Evolutionary conservation across 2,113 vertebrate genomes (phyloP), one percentile per base, ranked within the genome.

Genomic region (Caretta caretta): DNA sequence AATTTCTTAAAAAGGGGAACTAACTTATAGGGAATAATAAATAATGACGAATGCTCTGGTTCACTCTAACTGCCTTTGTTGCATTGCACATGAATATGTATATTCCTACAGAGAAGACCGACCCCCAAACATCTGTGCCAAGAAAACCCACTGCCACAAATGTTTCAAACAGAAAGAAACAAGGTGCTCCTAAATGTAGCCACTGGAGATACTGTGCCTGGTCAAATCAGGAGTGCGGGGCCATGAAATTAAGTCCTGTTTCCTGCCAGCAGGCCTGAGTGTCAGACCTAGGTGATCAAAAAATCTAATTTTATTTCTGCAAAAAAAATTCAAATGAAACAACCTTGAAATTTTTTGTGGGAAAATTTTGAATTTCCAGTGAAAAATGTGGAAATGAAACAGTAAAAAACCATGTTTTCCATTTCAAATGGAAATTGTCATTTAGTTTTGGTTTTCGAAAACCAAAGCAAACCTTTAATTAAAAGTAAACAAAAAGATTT

Each of bases 401-500:
- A 75, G 35, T 80, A 89, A 42, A 24, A 90, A 94, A 92, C 90
- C 8, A 48, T 72, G 56, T 79, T 48, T 51, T 42, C 89, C 83
- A 51, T 86, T 96, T 96, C 92, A 92, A 89, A 86, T 75, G 82
- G 90, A 93, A 95, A 29, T 56, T 3, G 53, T 42, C 35, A n/a
- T 94, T 95, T 95, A 11, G 13, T 78, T 72, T 88, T 89, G 46
- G 72, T 87, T 89, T 96, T 94, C 22, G 62, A 84, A 92, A 95
- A 78, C 25, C 20, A 88, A 93, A 87, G 84, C 93, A 84, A 97
- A 83, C 29, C 86, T 96, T 92, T 83, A 53, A 83, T 90, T 94
- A 90, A 62, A 94, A 94, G 84, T 29, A 88, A 88, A 53, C 53
- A 90, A 50, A 95, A 96, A 89, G 88, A 94, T 92, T 95, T 94